Conservation (phyloP, 2,113 vertebrate species). For the Setophaga kirtlandii region DNA sequence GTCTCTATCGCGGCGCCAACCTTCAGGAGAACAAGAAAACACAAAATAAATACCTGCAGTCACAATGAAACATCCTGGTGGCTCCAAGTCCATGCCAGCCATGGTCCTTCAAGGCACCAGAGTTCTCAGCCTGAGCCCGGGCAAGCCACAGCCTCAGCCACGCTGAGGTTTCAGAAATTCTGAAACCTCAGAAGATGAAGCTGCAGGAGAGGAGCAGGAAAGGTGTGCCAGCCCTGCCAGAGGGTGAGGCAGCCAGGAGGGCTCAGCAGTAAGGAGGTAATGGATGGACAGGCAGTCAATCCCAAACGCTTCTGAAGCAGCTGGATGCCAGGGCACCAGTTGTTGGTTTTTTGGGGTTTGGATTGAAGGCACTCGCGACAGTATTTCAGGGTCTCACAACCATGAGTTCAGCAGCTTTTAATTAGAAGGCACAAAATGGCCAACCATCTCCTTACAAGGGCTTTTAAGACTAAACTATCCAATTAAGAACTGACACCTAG, state of each 20-base stretch:
- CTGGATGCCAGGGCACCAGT: neutral
- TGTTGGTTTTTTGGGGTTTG: too few relatives aligned
- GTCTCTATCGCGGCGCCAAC: conserved; percentile 84
- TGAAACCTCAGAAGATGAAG: neutral
- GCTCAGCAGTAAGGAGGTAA: neutral
- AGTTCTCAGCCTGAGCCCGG: neutral
- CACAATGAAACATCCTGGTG: neutral
- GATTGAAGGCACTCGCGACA: too few relatives aligned
- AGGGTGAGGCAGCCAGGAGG: neutral
- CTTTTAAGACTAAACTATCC: too few relatives aligned
- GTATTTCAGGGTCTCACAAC: too few relatives aligned
- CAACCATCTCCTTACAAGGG: too few relatives aligned
- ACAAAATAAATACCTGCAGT: neutral
- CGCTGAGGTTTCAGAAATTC: neutral
- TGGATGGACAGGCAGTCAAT: neutral
- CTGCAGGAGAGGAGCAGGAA: neutral
- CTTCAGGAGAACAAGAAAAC: conserved; percentile 67
- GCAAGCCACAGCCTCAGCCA: neutral
- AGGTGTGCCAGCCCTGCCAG: neutral
- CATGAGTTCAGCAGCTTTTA: too few relatives aligned
- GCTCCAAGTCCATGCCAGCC: neutral
- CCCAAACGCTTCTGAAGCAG: neutral
- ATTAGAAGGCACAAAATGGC: too few relatives aligned
- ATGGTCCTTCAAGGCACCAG: too few relatives aligned
- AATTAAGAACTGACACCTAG: too few relatives aligned